Evolutionary conservation across 2,113 vertebrate genomes (phyloP).

Genomic region (Naja naja): DNA sequence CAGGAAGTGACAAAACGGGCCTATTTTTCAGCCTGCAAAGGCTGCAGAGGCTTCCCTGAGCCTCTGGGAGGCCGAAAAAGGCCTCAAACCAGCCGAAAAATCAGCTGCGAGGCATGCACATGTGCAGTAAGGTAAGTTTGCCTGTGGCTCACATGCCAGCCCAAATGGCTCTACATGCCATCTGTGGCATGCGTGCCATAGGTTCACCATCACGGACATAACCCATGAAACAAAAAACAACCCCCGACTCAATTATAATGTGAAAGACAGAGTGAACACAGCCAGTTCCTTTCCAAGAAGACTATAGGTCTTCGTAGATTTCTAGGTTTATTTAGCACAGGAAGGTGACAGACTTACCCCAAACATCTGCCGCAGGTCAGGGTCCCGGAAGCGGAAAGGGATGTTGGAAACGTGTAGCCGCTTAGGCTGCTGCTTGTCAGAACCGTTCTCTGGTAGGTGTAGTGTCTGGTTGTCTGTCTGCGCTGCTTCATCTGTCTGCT

Average conservation of each 20-base stretch:
- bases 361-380: constrained; percentile 96
- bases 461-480: constrained; percentile 90
- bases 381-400: constrained; percentile 97
- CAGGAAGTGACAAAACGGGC: no score
- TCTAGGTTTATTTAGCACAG: no score
- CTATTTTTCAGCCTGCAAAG: no score
- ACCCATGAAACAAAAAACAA: not conserved
- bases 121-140: no score
- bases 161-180: no score
- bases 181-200: no score
- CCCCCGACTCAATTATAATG: not conserved
- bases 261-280: not conserved
- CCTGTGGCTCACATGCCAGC: no score
- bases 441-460: constrained; percentile 77
- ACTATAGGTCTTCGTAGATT: not conserved
- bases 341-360: constrained; percentile 76
- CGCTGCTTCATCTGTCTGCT: constrained; percentile 92
- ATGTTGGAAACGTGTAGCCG: constrained; percentile 97
- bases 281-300: not conserved
- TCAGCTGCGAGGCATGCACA: no score
- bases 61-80: no score
- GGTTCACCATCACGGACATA: no score
- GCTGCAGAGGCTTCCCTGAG: no score
- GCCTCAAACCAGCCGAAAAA: no score
- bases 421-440: constrained; percentile 96